These are phyloP conservation scores for Gymnoscelis rufifasciata DNA, from an alignment of 2,888 invertebrate genomes.

Conservation along the genomic window DNA sequence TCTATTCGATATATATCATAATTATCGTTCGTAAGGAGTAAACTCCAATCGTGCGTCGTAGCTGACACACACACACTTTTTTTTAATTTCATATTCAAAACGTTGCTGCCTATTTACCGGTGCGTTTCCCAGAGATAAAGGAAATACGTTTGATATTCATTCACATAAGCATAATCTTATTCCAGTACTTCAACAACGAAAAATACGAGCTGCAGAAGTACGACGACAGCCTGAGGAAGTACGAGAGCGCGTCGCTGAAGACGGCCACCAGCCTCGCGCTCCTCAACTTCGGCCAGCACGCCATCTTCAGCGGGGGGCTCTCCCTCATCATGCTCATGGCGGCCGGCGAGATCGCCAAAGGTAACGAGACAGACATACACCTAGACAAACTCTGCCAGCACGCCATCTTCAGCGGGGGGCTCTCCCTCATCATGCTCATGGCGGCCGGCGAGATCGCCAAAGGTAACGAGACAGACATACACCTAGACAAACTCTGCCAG, in stretches of 20 bases:
- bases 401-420: slow-evolving; percentile 95
- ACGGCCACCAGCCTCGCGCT: slow-evolving; percentile 95
- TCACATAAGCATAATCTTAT: slow-evolving; percentile 1
- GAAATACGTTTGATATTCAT: too few relatives aligned
- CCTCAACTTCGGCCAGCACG: slow-evolving; percentile 98
- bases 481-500: slow-evolving; percentile 98
- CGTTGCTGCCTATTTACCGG: too few relatives aligned
- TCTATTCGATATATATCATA: too few relatives aligned
- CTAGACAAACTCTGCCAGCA: slow-evolving; percentile 99
- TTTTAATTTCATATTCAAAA: too few relatives aligned
- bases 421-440: slow-evolving; percentile 95
- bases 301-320: slow-evolving; percentile 95
- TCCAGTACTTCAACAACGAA: slow-evolving; percentile 98
- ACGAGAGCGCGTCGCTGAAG: slow-evolving; percentile 95
- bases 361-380: too few relatives aligned
- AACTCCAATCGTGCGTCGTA: too few relatives aligned
- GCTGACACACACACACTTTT: too few relatives aligned
- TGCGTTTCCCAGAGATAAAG: too few relatives aligned
- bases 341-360: slow-evolving; percentile 90
- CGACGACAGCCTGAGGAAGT: slow-evolving; percentile 89
- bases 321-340: slow-evolving; percentile 96
- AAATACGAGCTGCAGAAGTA: slow-evolving; percentile 94
- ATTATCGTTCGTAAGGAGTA: too few relatives aligned
- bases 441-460: slow-evolving; percentile 92
- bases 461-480: too few relatives aligned